A percentile compares a stretch with the other conserved stretches of the same genome.
Evolutionary conservation across 2,113 vertebrate genomes (phyloP).

Genomic region (Symphodus melops): DNA sequence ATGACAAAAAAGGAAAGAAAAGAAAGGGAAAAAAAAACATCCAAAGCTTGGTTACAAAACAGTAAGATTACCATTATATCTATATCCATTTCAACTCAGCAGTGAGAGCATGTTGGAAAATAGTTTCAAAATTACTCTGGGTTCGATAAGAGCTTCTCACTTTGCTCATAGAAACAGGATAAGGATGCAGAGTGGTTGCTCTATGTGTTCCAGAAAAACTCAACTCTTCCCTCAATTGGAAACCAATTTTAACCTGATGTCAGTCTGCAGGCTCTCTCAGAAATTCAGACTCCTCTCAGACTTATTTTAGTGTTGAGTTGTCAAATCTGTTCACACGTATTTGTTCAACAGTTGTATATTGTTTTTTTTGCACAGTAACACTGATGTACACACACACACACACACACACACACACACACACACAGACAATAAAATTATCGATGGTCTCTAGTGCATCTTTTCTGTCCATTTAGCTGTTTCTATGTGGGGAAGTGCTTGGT

Average conservation of each 20-base stretch:
- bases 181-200: constrained; percentile 2
- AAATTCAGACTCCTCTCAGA: not conserved
- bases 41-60: too few relatives aligned
- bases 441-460: constrained; percentile 76
- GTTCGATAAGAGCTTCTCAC: not conserved
- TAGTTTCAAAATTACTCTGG: not conserved
- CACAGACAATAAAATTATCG: constrained; percentile 65
- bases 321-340: constrained; percentile 46
- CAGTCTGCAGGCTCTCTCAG: constrained; percentile 10
- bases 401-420: constrained; percentile 35
- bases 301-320: constrained; percentile 26
- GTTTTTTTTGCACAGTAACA: constrained; percentile 26
- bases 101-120: not conserved
- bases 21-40: not conserved
- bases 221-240: not conserved
- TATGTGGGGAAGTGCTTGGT: constrained; percentile 72
- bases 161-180: not conserved
- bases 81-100: too few relatives aligned
- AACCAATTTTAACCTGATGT: not conserved
- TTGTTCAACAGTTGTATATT: constrained; percentile 44
- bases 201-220: not conserved
- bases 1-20: too few relatives aligned
- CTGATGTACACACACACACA: constrained; percentile 14
- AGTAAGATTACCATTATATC: too few relatives aligned
- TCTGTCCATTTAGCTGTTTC: constrained; percentile 74